phyloP scores from a whole-genome alignment of 1,140 invertebrate genomes.

The Drosophila albomicans region DNA sequence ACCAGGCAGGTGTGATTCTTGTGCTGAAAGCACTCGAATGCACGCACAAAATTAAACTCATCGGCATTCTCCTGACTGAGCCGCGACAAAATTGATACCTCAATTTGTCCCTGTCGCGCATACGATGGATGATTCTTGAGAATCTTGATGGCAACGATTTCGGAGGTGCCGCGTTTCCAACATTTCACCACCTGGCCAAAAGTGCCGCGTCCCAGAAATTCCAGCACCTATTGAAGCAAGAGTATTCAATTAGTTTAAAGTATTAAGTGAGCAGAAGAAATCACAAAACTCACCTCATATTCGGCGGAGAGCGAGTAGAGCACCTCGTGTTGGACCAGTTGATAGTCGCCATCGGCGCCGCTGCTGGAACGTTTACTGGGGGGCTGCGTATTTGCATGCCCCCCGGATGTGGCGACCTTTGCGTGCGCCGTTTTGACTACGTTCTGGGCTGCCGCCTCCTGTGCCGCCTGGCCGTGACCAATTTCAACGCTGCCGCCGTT shows the following conservation, averaged over 20 bases:
- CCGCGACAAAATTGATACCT: slow-evolving; percentile 98
- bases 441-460: slow-evolving; percentile 41
- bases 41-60: slow-evolving; percentile 99
- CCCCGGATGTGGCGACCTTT: slow-evolving; percentile 85
- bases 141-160: slow-evolving; percentile 99
- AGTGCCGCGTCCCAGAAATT: slow-evolving; percentile 99
- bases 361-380: slow-evolving; percentile 87
- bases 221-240: slow-evolving; percentile 90
- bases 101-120: slow-evolving; percentile 99
- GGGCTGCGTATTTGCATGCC: slow-evolving; percentile 84
- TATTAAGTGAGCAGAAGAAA: too few species aligned
- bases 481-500: slow-evolving; percentile 52
- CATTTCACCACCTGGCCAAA: slow-evolving; percentile 99
- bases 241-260: not conserved
- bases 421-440: slow-evolving; percentile 84
- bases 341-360: slow-evolving; percentile 97
- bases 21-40: slow-evolving; percentile 99
- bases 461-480: slow-evolving; percentile 53
- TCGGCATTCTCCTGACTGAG: slow-evolving; percentile 99
- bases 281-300: slow-evolving; percentile 89
- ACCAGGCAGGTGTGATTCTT: slow-evolving; percentile 99
- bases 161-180: slow-evolving; percentile 99
- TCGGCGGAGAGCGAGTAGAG: slow-evolving; percentile 96
- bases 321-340: slow-evolving; percentile 99
- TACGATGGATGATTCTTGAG: slow-evolving; percentile 99